Percentiles rank a stretch among this genome's conserved stretches.
These are phyloP conservation scores for Brachyptera putata DNA, from an alignment of 2,888 invertebrate species.

Conservation along the genomic window DNA sequence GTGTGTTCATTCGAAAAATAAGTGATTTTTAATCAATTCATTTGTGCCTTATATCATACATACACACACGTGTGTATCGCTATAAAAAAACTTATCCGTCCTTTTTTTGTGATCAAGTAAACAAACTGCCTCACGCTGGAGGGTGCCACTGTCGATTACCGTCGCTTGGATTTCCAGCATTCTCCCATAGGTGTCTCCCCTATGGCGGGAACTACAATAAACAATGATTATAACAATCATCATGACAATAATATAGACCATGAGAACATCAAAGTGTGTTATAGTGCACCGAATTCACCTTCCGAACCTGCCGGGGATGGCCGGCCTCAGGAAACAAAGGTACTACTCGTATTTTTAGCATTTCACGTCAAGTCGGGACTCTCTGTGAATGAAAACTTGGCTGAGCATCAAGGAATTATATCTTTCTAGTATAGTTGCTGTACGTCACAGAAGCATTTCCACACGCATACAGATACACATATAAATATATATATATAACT, in stretches of 20 bases:
- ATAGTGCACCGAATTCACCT: slow-evolving; percentile 32
- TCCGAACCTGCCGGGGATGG: slow-evolving; percentile 24
- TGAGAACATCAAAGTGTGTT: slow-evolving; percentile 31
- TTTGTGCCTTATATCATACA: too few relatives aligned
- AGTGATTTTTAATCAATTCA: too few relatives aligned
- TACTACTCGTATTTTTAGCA: too few relatives aligned
- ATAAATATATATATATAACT: too few relatives aligned
- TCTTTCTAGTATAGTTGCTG: too few relatives aligned
- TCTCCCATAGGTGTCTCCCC: slow-evolving; percentile 31
- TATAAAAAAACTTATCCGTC: not conserved
- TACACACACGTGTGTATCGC: slow-evolving; percentile 21
- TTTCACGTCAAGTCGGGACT: too few relatives aligned
- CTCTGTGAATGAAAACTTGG: too few relatives aligned
- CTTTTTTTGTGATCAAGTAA: slow-evolving; percentile 1
- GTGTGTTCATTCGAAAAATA: too few relatives aligned
- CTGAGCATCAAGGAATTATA: too few relatives aligned
- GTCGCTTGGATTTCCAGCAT: slow-evolving; percentile 44
- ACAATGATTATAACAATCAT: slow-evolving; percentile 26
- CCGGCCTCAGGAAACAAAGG: slow-evolving; percentile 28
- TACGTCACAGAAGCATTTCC: too few relatives aligned
- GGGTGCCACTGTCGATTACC: slow-evolving; percentile 54
- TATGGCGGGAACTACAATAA: slow-evolving; percentile 21
- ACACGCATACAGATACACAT: too few relatives aligned
- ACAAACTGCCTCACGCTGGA: slow-evolving; percentile 46
- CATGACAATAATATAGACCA: slow-evolving; percentile 24